Evolutionary conservation across 2,113 vertebrate species (phyloP).

Genomic region (Gavia stellata): DNA sequence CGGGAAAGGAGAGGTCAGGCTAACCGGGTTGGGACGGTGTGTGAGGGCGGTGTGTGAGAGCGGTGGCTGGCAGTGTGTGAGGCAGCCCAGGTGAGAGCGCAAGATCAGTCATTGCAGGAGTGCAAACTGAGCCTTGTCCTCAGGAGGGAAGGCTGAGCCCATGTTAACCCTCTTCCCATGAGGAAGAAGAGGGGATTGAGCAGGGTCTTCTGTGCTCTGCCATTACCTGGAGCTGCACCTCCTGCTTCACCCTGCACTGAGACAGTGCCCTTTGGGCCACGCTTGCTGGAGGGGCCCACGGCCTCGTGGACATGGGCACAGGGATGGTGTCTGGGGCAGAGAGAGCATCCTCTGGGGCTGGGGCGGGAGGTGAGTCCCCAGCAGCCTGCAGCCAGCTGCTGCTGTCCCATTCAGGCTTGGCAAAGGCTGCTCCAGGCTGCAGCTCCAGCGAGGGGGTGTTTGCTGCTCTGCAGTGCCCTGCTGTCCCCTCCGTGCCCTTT

Average conservation of each 20-base stretch:
- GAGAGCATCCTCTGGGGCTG: neutral
- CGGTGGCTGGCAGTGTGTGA: rapidly evolving
- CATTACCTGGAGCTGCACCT: rapidly evolving
- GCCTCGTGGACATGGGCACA: rapidly evolving
- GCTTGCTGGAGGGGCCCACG: neutral
- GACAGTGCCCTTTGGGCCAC: neutral
- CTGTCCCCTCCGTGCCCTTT: neutral
- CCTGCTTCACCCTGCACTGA: neutral
- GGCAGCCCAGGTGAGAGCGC: too few relatives aligned
- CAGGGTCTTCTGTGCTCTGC: neutral
- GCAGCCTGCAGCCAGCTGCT: neutral
- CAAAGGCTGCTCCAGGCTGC: neutral
- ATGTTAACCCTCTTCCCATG: rapidly evolving
- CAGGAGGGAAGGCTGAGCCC: neutral
- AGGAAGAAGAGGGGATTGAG: neutral
- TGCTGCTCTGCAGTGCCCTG: neutral
- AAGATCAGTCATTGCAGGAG: rapidly evolving
- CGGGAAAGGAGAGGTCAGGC: neutral
- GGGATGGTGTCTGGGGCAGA: neutral
- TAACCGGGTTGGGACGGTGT: rapidly evolving
- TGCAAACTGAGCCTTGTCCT: neutral
- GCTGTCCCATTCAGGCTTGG: rapidly evolving
- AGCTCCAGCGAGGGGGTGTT: too few relatives aligned
- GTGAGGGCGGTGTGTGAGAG: rapidly evolving
- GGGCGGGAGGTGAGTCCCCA: too few relatives aligned